Conservation (phyloP, 2,113 vertebrate species). For the Tringa solitaria region DNA sequence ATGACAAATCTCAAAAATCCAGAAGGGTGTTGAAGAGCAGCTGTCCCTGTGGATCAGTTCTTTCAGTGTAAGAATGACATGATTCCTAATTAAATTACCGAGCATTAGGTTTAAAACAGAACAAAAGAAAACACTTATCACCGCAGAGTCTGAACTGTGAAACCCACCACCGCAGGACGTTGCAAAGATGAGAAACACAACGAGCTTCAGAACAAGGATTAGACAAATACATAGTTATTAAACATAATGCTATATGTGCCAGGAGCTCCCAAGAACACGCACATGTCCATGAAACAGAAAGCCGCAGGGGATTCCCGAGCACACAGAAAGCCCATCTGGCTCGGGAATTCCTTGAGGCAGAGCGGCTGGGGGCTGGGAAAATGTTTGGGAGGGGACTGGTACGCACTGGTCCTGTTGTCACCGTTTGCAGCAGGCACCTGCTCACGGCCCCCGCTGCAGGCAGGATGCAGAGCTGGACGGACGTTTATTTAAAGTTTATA, state of each 20-base stretch:
- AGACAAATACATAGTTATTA: background rate
- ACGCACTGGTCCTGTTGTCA: background rate
- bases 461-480: background rate
- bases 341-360: background rate
- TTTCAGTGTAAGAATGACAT: background rate
- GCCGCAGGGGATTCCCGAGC: rapidly evolving
- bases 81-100: background rate
- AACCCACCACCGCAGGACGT: background rate
- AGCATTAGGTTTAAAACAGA: background rate
- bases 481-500: constrained; percentile 6
- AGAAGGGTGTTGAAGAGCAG: background rate
- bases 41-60: background rate
- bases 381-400: background rate
- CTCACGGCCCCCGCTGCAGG: background rate
- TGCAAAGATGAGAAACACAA: background rate
- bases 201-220: background rate
- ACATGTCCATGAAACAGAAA: background rate
- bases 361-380: background rate
- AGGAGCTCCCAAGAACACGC: background rate
- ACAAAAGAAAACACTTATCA: background rate
- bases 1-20: background rate
- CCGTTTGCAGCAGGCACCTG: background rate
- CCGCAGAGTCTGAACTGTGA: background rate
- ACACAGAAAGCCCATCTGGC: background rate
- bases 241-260: background rate